These are phyloP conservation scores for Romanogobio albipinnatus DNA, from an alignment of 2,113 vertebrate genomes.

Conservation along the genomic window DNA sequence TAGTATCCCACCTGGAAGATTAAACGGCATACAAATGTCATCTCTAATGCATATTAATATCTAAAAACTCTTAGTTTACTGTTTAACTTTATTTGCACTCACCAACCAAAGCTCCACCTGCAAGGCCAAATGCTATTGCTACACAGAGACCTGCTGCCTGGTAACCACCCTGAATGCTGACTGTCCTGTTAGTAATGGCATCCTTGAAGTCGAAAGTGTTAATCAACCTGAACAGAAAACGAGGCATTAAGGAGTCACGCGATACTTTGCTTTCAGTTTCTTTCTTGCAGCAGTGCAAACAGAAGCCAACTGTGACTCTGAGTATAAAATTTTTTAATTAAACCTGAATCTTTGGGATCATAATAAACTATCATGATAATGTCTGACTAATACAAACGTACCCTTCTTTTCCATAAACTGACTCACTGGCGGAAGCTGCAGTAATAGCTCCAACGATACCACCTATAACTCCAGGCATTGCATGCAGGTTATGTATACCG, in stretches of 20 bases:
- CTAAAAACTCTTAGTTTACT: not conserved
- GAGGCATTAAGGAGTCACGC: not conserved
- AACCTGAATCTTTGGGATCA: too few relatives aligned
- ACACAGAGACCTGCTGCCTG: conserved; percentile 88
- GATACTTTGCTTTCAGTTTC: not conserved
- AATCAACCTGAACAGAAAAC: conserved; percentile 73
- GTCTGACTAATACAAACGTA: conserved; percentile 63
- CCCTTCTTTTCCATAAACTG: conserved; percentile 83
- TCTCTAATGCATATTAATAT: not conserved
- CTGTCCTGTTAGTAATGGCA: conserved; percentile 40
- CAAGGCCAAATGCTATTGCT: conserved; percentile 87
- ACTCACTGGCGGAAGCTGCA: conserved; percentile 77
- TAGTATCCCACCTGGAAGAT: conserved; percentile 83
- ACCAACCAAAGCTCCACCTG: conserved; percentile 89
- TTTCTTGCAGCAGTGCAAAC: not conserved
- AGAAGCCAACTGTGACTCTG: not conserved
- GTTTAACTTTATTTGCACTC: conserved; percentile 59
- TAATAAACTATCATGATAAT: too few relatives aligned
- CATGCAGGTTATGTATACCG: conserved; percentile 95
- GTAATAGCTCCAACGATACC: conserved; percentile 92
- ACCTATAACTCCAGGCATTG: conserved; percentile 89
- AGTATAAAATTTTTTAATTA: not conserved
- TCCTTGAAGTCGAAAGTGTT: conserved; percentile 78
- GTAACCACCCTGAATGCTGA: conserved; percentile 82
- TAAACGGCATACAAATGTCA: not conserved